phyloP scores from a whole-genome alignment of 2,888 invertebrate genomes.

The Aleiodes leptofemur region DNA sequence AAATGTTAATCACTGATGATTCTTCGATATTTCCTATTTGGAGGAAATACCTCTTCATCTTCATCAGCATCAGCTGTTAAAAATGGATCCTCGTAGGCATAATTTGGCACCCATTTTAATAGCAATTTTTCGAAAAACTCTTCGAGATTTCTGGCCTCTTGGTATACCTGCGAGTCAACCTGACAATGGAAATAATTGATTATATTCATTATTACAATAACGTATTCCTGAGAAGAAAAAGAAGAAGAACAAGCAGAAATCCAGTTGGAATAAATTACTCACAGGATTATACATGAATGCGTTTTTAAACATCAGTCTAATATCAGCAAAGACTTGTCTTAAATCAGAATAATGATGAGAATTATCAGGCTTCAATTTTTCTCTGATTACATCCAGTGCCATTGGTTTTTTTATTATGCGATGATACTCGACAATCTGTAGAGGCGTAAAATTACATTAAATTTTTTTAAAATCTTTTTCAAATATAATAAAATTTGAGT shows the following conservation, averaged over 20 bases:
- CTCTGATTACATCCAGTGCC: constrained; percentile 89
- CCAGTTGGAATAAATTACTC: constrained; percentile 69
- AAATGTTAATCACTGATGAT: constrained; percentile 75
- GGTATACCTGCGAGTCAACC: constrained; percentile 86
- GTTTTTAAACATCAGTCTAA: constrained; percentile 91
- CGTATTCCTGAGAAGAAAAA: not conserved
- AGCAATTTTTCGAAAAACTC: constrained; percentile 91
- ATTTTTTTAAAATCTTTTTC: not conserved
- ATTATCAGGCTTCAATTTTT: constrained; percentile 85
- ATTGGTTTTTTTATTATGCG: constrained; percentile 86
- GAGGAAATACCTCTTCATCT: constrained; percentile 75
- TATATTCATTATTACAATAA: not conserved
- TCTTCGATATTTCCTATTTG: constrained; percentile 77
- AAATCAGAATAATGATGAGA: constrained; percentile 85
- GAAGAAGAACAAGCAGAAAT: constrained; percentile 12
- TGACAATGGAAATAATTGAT: constrained; percentile 67
- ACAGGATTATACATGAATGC: constrained; percentile 91
- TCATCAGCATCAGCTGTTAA: constrained; percentile 75
- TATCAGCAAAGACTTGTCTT: constrained; percentile 87
- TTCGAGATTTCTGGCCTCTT: constrained; percentile 88
- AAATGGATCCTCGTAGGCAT: constrained; percentile 79
- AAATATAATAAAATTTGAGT: constrained; percentile 5
- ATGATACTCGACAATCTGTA: constrained; percentile 82
- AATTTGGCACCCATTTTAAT: constrained; percentile 87
- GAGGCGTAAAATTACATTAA: constrained; percentile 19